phyloP scores from a whole-genome alignment of 2,113 vertebrate species.

The Otis tarda region DNA sequence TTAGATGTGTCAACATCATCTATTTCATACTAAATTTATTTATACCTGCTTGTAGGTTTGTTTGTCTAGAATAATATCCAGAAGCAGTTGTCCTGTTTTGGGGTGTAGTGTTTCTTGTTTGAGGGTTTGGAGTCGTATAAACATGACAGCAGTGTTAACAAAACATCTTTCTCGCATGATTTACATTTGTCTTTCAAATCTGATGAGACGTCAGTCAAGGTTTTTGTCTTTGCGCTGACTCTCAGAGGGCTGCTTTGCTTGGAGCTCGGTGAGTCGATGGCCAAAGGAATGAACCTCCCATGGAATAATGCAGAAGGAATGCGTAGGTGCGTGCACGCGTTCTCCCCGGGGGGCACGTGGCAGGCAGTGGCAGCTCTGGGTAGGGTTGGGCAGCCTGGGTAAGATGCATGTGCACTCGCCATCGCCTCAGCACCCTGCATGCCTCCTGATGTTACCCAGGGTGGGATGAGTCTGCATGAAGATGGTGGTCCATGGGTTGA shows the following conservation, averaged over 20 bases:
- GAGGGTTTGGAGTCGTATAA: neutral
- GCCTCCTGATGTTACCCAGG: rapidly evolving
- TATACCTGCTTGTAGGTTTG: neutral
- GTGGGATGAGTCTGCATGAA: neutral
- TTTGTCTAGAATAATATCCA: neutral
- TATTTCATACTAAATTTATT: neutral
- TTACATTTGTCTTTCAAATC: neutral
- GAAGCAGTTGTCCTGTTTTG: neutral
- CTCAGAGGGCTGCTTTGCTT: neutral
- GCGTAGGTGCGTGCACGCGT: neutral
- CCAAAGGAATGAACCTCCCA: neutral
- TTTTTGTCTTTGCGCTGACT: neutral
- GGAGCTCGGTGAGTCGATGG: neutral
- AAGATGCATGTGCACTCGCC: neutral
- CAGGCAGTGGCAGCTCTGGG: slow-evolving; percentile 25
- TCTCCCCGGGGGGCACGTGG: neutral
- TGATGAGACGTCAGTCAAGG: neutral
- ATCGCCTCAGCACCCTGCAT: neutral
- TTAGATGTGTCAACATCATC: neutral
- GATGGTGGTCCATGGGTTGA: neutral
- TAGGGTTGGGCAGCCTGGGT: neutral
- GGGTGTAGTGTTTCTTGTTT: neutral
- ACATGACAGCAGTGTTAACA: rapidly evolving
- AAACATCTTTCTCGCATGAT: neutral
- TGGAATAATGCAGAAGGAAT: slow-evolving; percentile 40